These are phyloP conservation scores for Sebastes itinus DNA, from an alignment of 2,797 vertebrate species.

Conservation along the genomic window DNA sequence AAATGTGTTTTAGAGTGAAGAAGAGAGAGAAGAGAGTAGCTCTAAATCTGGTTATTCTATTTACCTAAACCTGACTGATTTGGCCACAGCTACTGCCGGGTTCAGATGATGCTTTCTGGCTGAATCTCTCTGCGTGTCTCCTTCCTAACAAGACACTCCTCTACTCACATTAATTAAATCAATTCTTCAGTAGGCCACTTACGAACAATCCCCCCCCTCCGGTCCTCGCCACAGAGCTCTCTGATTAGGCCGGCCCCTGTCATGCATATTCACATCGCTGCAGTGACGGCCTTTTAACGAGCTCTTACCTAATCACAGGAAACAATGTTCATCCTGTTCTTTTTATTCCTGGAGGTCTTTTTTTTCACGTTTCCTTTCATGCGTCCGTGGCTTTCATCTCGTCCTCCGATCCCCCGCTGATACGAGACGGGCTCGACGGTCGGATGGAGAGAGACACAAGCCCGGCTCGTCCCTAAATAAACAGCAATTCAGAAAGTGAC, in stretches of 20 bases:
- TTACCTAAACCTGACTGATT: too few species aligned
- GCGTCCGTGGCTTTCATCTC: conserved; percentile 69
- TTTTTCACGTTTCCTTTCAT: conserved; percentile 62
- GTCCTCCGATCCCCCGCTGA: conserved; percentile 70
- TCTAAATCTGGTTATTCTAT: too few species aligned
- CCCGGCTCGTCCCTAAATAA: conserved; percentile 88
- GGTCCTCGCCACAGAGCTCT: conserved; percentile 85
- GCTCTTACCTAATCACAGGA: conserved; percentile 97
- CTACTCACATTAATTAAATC: conserved; percentile 99
- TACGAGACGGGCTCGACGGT: conserved; percentile 83
- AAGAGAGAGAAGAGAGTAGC: background rate
- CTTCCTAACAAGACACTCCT: conserved; percentile 90
- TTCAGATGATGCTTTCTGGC: conserved; percentile 85
- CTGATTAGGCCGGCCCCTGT: conserved; percentile 90
- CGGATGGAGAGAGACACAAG: conserved; percentile 87
- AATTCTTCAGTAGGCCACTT: conserved; percentile 91
- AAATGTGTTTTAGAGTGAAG: background rate
- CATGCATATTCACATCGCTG: conserved; percentile 96
- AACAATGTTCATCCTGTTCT: conserved; percentile 98
- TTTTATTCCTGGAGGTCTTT: conserved; percentile 67
- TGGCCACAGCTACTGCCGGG: conserved; percentile 71
- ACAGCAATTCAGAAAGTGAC: conserved; percentile 90
- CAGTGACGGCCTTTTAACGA: conserved; percentile 98
- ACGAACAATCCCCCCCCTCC: conserved; percentile 81
- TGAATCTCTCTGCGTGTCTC: conserved; percentile 86